Evolutionary conservation across 37 sponge, comb jelly and placozoan species (phyloP).

Genomic region (Axinella damicornis): DNA sequence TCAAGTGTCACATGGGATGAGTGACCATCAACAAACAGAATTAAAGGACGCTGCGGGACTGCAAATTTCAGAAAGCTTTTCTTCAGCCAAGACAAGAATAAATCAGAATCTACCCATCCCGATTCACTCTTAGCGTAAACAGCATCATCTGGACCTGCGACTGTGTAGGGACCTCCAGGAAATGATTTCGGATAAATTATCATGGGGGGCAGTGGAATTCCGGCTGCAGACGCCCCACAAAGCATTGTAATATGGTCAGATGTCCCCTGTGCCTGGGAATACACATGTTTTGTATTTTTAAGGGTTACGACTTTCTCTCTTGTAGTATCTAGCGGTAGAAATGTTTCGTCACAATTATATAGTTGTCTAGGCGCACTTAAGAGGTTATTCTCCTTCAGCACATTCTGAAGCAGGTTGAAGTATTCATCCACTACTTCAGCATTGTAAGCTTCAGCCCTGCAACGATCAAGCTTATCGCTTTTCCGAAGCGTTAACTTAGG

Average conservation of each 20-base stretch:
- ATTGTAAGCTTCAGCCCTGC: conserved; percentile 1
- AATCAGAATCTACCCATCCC: conserved; percentile 16
- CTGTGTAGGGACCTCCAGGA: conserved; percentile 2
- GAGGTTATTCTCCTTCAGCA: conserved; percentile 16
- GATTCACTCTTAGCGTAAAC: too few species aligned
- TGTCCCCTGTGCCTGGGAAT: neutral
- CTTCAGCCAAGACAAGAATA: conserved; percentile 19
- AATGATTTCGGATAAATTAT: neutral
- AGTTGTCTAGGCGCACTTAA: neutral
- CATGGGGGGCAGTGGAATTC: conserved; percentile 7
- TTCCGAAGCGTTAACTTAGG: conserved; percentile 8
- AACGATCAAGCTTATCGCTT: conserved; percentile 9
- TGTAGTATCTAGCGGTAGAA: conserved; percentile 1
- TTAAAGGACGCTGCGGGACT: neutral
- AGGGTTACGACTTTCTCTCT: conserved; percentile 2
- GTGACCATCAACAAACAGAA: conserved; percentile 41
- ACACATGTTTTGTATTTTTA: neutral
- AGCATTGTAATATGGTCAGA: conserved; percentile 15
- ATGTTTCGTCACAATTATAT: conserved; percentile 34
- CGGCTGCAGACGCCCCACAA: conserved; percentile 20
- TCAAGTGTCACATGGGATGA: conserved; percentile 6
- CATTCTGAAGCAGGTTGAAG: conserved; percentile 3
- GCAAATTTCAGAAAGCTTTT: neutral
- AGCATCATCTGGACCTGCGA: conserved; percentile 19
- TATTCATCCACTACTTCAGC: neutral